Percentiles rank a stretch among this genome's conserved stretches.
Conservation (phyloP, 2,113 vertebrate genomes). For the Syngnathus scovelli region DNA sequence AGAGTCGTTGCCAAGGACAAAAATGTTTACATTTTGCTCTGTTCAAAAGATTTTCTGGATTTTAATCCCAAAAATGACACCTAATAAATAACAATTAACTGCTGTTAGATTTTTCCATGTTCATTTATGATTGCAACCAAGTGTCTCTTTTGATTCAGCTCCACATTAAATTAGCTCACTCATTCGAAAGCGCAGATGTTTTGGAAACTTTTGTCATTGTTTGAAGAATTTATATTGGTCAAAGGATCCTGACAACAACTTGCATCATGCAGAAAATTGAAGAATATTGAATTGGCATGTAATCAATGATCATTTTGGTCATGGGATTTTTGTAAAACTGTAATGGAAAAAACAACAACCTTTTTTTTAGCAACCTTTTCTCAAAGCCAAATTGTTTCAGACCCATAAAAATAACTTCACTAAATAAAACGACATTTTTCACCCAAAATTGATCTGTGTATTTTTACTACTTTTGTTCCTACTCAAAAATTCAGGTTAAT, state of each 20-base stretch:
- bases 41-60: not conserved
- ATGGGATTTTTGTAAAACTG: not conserved
- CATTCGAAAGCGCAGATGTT: not conserved
- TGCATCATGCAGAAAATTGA: not conserved
- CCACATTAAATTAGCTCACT: not conserved
- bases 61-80: not conserved
- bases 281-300: not conserved
- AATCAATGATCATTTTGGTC: not conserved
- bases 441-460: too few species aligned
- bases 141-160: not conserved
- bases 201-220: not conserved
- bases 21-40: not conserved
- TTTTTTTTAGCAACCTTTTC: not conserved
- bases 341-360: not conserved
- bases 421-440: not conserved
- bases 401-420: not conserved
- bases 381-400: not conserved
- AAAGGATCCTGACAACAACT: not conserved
- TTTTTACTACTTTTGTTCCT: too few species aligned
- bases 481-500: not conserved
- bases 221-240: not conserved
- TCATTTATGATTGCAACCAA: not conserved
- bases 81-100: too few species aligned
- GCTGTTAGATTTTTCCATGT: not conserved
- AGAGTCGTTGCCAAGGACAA: not conserved